Conservation (phyloP, 2,888 invertebrate species). For the Erannis defoliaria region DNA sequence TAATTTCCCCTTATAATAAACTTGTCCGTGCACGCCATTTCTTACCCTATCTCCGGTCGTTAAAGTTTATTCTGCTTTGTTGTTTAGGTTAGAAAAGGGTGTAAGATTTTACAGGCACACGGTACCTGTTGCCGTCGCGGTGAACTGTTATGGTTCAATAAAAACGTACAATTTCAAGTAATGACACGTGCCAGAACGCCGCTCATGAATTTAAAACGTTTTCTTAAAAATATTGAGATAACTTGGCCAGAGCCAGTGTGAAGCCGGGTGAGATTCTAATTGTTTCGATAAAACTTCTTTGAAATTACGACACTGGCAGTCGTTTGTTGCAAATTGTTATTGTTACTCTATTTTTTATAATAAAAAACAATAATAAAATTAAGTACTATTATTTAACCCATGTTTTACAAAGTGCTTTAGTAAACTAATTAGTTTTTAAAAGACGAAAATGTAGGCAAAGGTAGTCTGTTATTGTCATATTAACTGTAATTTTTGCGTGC, state of each 20-base stretch:
- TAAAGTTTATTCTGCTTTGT: conserved; percentile 49
- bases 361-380: too few species aligned
- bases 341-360: background rate
- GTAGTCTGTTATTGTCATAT: too few species aligned
- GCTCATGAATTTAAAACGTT: conserved; percentile 64
- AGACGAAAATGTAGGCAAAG: too few species aligned
- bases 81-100: conserved; percentile 48
- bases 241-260: conserved; percentile 16
- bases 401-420: too few species aligned
- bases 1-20: conserved; percentile 67
- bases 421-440: too few species aligned
- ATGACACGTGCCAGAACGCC: conserved; percentile 58
- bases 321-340: background rate
- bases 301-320: conserved; percentile 1
- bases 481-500: too few species aligned
- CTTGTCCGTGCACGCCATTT: conserved; percentile 33
- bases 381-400: too few species aligned
- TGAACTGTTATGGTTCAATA: conserved; percentile 73
- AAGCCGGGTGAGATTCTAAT: conserved; percentile 15
- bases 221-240: conserved; percentile 41
- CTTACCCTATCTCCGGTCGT: conserved; percentile 42
- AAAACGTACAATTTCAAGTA: conserved; percentile 69
- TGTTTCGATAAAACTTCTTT: background rate
- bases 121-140: conserved; percentile 71
- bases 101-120: conserved; percentile 58